These are phyloP conservation scores for Acleris sparsana DNA, from an alignment of 2,888 invertebrate genomes.

Conservation along the genomic window DNA sequence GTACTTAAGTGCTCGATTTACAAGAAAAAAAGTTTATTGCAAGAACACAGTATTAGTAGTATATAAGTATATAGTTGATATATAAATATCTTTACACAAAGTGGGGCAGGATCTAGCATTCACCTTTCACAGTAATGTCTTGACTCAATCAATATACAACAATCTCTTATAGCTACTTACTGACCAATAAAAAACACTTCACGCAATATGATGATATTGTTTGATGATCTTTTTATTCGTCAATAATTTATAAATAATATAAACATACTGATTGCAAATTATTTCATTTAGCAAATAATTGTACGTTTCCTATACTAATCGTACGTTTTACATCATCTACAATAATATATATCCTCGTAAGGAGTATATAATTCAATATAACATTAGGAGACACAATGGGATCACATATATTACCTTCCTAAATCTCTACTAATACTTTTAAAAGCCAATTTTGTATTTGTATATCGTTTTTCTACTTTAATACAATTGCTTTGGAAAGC, in stretches of 20 bases:
- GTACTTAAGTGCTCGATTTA: too few species aligned
- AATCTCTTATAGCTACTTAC: conserved; percentile 15
- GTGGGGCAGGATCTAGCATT: too few species aligned
- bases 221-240: background rate
- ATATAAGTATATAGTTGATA: too few species aligned
- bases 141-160: conserved; percentile 27
- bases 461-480: conserved; percentile 32
- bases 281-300: conserved; percentile 20
- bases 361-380: conserved; percentile 46
- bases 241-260: conserved; percentile 17
- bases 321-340: conserved; percentile 36
- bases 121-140: conserved; percentile 31
- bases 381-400: conserved; percentile 61
- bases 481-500: conserved; percentile 36
- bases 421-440: conserved; percentile 34
- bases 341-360: conserved; percentile 42
- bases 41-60: too few species aligned
- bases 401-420: conserved; percentile 53
- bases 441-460: conserved; percentile 33
- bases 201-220: background rate
- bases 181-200: conserved; percentile 3
- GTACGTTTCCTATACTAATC: conserved; percentile 23
- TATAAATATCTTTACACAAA: too few species aligned
- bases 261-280: conserved; percentile 10
- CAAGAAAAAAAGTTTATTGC: too few species aligned